A percentile compares a stretch with the other conserved stretches of the same genome.
Evolutionary conservation across 2,888 invertebrate genomes (phyloP).

Genomic region (Epinotia demarniana): DNA sequence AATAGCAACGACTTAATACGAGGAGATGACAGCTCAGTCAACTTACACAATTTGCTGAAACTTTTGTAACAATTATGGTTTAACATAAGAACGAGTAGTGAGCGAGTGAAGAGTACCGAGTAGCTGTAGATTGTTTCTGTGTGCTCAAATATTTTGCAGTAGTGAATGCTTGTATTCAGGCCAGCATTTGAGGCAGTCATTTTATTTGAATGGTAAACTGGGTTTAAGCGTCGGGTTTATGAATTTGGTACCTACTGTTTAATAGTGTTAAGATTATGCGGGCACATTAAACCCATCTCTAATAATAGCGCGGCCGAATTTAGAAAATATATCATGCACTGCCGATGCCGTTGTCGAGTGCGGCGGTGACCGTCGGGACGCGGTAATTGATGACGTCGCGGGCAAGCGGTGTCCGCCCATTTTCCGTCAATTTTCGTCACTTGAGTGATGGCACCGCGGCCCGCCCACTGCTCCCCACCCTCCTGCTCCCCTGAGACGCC

Average conservation of each 20-base stretch:
- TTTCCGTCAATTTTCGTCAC: conserved; percentile 85
- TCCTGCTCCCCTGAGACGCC: conserved; percentile 57
- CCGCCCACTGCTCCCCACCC: conserved; percentile 68
- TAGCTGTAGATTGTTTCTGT: background rate
- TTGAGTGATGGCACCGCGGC: conserved; percentile 82
- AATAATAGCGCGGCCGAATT: conserved; percentile 41
- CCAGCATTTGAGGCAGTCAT: background rate
- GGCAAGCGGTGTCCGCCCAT: conserved; percentile 83
- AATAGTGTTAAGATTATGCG: background rate
- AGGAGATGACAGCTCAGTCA: background rate
- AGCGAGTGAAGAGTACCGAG: background rate
- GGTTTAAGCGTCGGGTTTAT: background rate
- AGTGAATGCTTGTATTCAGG: background rate
- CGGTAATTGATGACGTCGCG: conserved; percentile 84
- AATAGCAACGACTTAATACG: conserved; percentile 53
- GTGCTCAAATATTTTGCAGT: background rate
- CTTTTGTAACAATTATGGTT: background rate
- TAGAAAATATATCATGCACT: conserved; percentile 73
- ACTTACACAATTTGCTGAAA: background rate
- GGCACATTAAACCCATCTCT: conserved; percentile 24
- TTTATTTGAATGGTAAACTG: background rate
- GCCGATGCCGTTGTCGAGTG: conserved; percentile 61
- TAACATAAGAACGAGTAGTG: background rate
- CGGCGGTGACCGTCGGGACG: conserved; percentile 80
- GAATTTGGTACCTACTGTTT: background rate